Evolutionary conservation across 1,140 invertebrate species (phyloP).

Genomic region (Bombyx mori): ASM3026992v2 NC_085118.1:5962001-5962500

Average conservation of each 20-base stretch:
- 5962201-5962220: constrained; percentile 64
- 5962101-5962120: constrained; percentile 66
- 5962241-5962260: constrained; percentile 32
- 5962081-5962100: constrained; percentile 63
- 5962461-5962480: constrained; percentile 37
- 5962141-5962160: constrained; percentile 66
- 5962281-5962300: constrained; percentile 26
- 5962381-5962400: constrained; percentile 56
- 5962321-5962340: constrained; percentile 49
- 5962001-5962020: constrained; percentile 13
- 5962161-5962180: constrained; percentile 64
- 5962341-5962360: constrained; percentile 50
- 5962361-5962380: constrained; percentile 63
- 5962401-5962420: constrained; percentile 61
- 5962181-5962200: constrained; percentile 67
- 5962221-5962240: constrained; percentile 59
- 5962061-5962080: constrained; percentile 14
- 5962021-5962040: constrained; percentile 9
- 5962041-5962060: constrained; percentile 2
- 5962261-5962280: background rate
- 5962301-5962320: constrained; percentile 35
- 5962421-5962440: constrained; percentile 67
- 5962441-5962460: constrained; percentile 51
- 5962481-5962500: constrained; percentile 9
- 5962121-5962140: constrained; percentile 66